Evolutionary conservation across 2,113 vertebrate species (phyloP), one percentile per base, ranked within the genome.

Genomic region (Oxygymnocypris stewartii): DNA sequence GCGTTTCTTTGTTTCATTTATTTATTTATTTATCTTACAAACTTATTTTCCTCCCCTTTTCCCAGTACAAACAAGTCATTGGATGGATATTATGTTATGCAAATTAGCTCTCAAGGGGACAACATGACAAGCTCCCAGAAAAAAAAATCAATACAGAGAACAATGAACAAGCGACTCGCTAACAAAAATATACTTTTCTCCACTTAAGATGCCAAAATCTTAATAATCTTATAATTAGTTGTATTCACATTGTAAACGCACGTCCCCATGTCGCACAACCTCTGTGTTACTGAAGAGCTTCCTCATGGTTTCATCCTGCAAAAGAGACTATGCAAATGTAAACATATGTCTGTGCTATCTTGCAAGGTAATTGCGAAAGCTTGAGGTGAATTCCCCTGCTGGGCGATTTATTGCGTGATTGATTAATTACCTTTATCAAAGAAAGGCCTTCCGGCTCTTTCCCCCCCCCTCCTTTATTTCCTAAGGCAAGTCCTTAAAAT

Each of bases 161-260:
- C 31, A 90, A 88, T 51, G 85, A 10, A 4, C 71, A 37, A 35
- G 73, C 88, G 85, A 90, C 84, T 90, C 87, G 86, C 63, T 42
- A 47, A 16, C 23, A 59, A 82, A 79, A 28, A 47, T 23, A 57
- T 76, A 67, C 2, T 40, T 84, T 13, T 73, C 42, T 57, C 35
- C 57, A 44, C 75, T 88, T 85, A 69, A 77, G 86, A 51, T 37
- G 74, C 88, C 85, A 91, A 88, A 90, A 90, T 31, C 88, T 87
- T n/a, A n/a, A 91, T 86, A 79, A 74, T 35, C 28, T 80, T 87
- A 90, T 89, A 89, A 91, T 91, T 92, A 71, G 92, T 87, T 75
- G 25, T 25, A 61, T 63, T 35, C 78, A 61, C 78, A 61, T 80
- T 80, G 40, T 42, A 61, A 61, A 59, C 4, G 12, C 9, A 14